Conservation (phyloP, 2,113 vertebrate species). For the Rhabdornis inornatus region DNA sequence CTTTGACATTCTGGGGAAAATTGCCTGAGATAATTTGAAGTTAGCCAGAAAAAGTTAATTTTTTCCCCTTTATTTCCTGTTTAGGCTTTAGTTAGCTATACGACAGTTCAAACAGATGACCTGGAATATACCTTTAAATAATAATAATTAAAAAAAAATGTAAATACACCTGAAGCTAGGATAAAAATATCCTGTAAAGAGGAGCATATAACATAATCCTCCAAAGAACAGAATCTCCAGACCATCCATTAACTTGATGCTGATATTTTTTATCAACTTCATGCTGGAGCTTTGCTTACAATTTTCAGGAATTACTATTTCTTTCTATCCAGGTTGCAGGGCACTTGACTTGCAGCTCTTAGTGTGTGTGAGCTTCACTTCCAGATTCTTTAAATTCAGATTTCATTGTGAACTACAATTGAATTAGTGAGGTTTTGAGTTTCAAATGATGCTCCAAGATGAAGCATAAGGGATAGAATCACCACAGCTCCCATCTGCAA, state of each 20-base stretch:
- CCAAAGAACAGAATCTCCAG: neutral
- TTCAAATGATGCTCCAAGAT: neutral
- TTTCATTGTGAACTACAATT: neutral
- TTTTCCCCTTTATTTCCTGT: conserved; percentile 54
- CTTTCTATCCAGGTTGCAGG: neutral
- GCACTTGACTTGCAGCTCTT: neutral
- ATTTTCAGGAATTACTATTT: neutral
- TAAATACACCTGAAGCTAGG: neutral
- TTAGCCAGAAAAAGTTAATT: conserved; percentile 10
- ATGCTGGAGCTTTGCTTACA: neutral
- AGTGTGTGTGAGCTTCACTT: neutral
- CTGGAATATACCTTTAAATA: neutral
- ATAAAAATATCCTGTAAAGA: neutral
- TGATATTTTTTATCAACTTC: neutral
- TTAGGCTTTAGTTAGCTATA: conserved; percentile 53
- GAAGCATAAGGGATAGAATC: neutral
- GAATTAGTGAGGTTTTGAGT: neutral
- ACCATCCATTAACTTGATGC: neutral
- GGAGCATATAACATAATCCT: neutral
- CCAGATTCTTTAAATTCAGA: neutral
- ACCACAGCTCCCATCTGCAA: neutral
- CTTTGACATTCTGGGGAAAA: conserved; percentile 34
- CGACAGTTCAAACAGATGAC: conserved; percentile 61
- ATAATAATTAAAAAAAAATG: neutral
- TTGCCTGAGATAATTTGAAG: conserved; percentile 49